These are phyloP conservation scores for Phocoena sinus DNA, from an alignment of 2,113 vertebrate genomes.

Conservation along the genomic window DNA sequence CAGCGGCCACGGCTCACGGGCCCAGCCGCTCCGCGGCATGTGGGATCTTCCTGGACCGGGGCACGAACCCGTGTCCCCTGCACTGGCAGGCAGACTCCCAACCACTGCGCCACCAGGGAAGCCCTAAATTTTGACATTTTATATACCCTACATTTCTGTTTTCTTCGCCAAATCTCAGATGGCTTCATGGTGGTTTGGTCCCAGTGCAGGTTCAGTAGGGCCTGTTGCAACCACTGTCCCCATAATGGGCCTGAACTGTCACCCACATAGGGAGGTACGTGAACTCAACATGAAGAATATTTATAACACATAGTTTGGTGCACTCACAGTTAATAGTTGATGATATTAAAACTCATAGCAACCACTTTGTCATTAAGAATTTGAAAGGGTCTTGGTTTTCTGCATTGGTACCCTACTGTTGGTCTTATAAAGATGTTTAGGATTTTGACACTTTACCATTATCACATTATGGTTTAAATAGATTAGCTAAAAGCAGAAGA, in stretches of 20 bases:
- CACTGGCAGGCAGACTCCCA: too few relatives aligned
- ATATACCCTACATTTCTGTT: neutral
- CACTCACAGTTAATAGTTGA: neutral
- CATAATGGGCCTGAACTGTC: neutral
- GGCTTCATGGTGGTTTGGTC: neutral
- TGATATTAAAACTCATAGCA: neutral
- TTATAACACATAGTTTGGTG: neutral
- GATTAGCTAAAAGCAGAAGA: slow-evolving; percentile 36
- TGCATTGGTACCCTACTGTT: neutral
- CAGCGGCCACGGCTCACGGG: too few relatives aligned
- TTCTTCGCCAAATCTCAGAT: neutral
- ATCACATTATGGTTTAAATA: slow-evolving; percentile 33
- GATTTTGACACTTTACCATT: slow-evolving; percentile 30
- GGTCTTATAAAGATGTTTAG: slow-evolving; percentile 23
- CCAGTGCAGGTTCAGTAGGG: neutral
- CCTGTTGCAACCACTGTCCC: neutral
- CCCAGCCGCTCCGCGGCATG: too few relatives aligned
- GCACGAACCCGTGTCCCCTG: too few relatives aligned
- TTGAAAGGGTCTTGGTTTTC: neutral
- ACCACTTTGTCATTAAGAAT: neutral
- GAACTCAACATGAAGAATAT: neutral
- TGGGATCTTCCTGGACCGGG: too few relatives aligned
- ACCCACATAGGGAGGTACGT: neutral
- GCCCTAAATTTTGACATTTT: neutral
- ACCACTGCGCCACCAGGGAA: too few relatives aligned